A percentile compares a stretch with the other conserved stretches of the same genome.
Conservation (phyloP, 2,113 vertebrate genomes). For the Petrocephalus zakoni region DNA sequence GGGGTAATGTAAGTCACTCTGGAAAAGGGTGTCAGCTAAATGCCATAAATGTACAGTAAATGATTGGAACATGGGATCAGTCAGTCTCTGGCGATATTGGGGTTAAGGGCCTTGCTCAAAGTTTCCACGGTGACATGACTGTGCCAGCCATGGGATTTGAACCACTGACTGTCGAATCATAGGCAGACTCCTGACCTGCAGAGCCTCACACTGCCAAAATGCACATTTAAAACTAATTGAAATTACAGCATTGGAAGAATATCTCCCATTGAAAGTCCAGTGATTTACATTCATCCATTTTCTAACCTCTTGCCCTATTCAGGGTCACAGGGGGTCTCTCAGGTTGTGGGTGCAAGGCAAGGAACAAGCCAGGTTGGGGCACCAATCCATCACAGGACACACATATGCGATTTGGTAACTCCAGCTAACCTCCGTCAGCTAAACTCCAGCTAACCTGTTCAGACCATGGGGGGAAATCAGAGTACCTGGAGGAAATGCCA, state of each 20-base stretch:
- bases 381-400: not conserved
- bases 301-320: not conserved
- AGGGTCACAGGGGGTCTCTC: not conserved
- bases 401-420: not conserved
- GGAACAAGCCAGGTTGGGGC: not conserved
- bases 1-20: too few relatives aligned
- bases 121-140: not conserved
- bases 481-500: not conserved
- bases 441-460: too few relatives aligned
- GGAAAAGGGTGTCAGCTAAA: too few relatives aligned
- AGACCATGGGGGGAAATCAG: not conserved
- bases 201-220: not conserved
- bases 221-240: not conserved
- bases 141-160: not conserved
- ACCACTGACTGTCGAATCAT: not conserved
- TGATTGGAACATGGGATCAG: not conserved
- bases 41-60: too few relatives aligned
- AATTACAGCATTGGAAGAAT: not conserved
- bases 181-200: not conserved
- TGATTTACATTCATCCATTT: not conserved
- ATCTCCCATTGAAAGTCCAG: not conserved
- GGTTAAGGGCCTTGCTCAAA: not conserved
- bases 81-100: not conserved
- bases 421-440: not conserved
- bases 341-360: not conserved